A percentile compares a stretch with the other conserved stretches of the same genome.
Evolutionary conservation across 2,888 invertebrate species (phyloP).

Genomic region (Brachycybe producta): DNA sequence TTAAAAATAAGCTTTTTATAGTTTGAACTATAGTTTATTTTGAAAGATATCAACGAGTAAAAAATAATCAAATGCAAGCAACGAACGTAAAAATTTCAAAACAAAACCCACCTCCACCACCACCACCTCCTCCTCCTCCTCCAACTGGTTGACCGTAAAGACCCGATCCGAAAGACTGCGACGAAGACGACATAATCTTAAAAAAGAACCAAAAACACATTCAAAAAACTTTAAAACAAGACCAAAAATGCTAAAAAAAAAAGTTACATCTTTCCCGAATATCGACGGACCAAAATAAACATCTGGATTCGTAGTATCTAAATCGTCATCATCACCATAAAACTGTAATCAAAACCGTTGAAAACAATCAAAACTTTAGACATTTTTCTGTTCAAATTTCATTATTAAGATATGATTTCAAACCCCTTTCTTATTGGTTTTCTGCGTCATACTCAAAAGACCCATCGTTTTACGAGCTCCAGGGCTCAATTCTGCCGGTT

Average conservation of each 20-base stretch:
- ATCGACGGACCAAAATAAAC: conserved; percentile 15
- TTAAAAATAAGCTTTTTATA: too few species aligned
- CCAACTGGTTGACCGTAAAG: conserved; percentile 12
- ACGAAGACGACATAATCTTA: not conserved
- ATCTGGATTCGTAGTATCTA: conserved; percentile 14
- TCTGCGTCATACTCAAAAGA: conserved; percentile 16
- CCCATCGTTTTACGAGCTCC: conserved; percentile 13
- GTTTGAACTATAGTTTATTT: too few species aligned
- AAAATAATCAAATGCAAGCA: too few species aligned
- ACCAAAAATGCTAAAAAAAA: not conserved
- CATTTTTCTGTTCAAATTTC: not conserved
- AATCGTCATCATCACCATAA: conserved; percentile 20
- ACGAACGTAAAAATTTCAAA: not conserved
- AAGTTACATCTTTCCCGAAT: conserved; percentile 10
- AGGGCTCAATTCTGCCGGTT: conserved; percentile 16
- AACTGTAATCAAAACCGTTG: conserved; percentile 14
- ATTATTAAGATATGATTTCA: not conserved
- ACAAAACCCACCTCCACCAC: not conserved
- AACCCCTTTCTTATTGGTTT: conserved; percentile 18
- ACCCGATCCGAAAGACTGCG: conserved; percentile 9
- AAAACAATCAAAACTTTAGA: not conserved
- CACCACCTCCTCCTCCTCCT: not conserved
- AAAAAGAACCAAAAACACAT: too few species aligned
- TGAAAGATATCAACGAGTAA: too few species aligned
- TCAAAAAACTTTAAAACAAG: not conserved